These are phyloP conservation scores for Argyrosomus regius DNA, from an alignment of 2,797 vertebrate species.

Conservation along the genomic window DNA sequence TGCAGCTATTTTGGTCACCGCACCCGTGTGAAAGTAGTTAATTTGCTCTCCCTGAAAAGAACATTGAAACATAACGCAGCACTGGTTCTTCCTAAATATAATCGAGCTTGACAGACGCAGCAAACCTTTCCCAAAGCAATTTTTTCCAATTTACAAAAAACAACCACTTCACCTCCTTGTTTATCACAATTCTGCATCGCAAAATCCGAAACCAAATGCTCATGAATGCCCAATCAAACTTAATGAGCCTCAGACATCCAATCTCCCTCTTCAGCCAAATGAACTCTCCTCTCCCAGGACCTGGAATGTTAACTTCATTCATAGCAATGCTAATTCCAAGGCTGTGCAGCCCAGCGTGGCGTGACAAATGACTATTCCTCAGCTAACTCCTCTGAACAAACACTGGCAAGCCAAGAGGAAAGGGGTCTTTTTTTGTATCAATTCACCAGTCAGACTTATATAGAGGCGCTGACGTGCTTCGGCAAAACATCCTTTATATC, in stretches of 20 bases:
- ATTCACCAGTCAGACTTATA: constrained; percentile 42
- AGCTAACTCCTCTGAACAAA: constrained; percentile 70
- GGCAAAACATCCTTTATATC: constrained; percentile 18
- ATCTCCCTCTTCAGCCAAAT: constrained; percentile 59
- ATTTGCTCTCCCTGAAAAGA: constrained; percentile 21
- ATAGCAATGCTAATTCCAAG: constrained; percentile 69
- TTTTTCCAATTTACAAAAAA: constrained; percentile 41
- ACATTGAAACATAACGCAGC: not conserved
- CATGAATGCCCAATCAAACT: constrained; percentile 66
- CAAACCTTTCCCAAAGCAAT: constrained; percentile 33
- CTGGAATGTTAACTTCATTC: constrained; percentile 70
- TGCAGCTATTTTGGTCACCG: constrained; percentile 1
- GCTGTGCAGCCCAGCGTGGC: constrained; percentile 57
- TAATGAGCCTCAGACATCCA: constrained; percentile 65
- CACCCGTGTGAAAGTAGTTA: not conserved
- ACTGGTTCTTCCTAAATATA: constrained; percentile 24
- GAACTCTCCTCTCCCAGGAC: constrained; percentile 59
- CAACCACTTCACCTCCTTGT: constrained; percentile 39
- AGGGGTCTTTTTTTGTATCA: constrained; percentile 51
- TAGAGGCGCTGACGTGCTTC: not conserved
- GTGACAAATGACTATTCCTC: constrained; percentile 78
- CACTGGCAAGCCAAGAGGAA: constrained; percentile 65
- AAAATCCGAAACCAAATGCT: constrained; percentile 59
- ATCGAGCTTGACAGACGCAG: constrained; percentile 38
- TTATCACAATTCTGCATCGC: constrained; percentile 49